A percentile compares a stretch with the other conserved stretches of the same genome.
These are phyloP conservation scores for Drosophila pallidifrons DNA, from an alignment of 1,140 invertebrate genomes.

Conservation along the genomic window DNA sequence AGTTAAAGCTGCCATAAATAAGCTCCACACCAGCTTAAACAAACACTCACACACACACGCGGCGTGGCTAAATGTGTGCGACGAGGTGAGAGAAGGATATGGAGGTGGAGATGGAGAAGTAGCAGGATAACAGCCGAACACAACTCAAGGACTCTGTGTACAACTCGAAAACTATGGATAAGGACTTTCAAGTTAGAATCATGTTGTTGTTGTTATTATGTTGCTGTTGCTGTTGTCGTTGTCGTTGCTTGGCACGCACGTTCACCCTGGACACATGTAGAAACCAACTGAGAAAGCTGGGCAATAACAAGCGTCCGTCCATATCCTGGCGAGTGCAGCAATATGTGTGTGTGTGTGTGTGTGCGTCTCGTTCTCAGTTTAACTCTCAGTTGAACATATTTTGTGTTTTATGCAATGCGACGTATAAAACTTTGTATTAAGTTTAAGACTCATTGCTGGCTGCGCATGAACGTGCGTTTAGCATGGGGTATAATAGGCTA, in stretches of 20 bases:
- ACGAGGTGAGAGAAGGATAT: background rate
- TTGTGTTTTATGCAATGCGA: constrained; percentile 73
- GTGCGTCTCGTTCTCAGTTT: constrained; percentile 27
- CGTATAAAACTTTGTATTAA: constrained; percentile 68
- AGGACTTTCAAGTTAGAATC: constrained; percentile 25
- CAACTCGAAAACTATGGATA: constrained; percentile 11
- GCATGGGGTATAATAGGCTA: constrained; percentile 1
- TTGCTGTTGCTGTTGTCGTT: background rate
- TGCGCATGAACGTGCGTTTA: background rate
- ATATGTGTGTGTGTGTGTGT: background rate
- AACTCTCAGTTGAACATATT: constrained; percentile 59
- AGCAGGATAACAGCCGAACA: constrained; percentile 2
- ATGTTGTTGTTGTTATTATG: constrained; percentile 11
- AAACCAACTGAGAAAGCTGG: constrained; percentile 19
- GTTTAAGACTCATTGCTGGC: constrained; percentile 19
- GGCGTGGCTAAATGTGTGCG: constrained; percentile 10
- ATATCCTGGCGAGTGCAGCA: background rate
- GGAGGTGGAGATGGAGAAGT: constrained; percentile 1
- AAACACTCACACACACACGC: constrained; percentile 8
- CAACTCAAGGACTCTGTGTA: constrained; percentile 17
- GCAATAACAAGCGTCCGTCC: constrained; percentile 30
- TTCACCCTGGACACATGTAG: constrained; percentile 33
- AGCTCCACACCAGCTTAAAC: constrained; percentile 45
- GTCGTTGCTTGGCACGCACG: constrained; percentile 37
- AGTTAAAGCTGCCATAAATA: constrained; percentile 81